Evolutionary conservation across 30 jellyfish, hydroid and myxozoan genomes (phyloP).

Genomic region (Hydra vulgaris): DNA sequence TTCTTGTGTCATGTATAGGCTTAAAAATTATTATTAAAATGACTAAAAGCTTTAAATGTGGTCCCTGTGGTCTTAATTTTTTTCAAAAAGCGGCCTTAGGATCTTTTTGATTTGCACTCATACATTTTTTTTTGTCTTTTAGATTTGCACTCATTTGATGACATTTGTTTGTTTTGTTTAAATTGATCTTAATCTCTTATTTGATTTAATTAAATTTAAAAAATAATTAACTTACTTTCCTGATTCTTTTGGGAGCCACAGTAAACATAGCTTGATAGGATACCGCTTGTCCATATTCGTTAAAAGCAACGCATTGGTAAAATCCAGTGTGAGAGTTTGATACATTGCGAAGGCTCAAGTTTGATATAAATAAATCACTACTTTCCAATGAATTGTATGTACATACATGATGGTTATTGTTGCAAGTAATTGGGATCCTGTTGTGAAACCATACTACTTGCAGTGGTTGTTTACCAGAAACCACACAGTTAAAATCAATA

Average conservation of each 20-base stretch:
- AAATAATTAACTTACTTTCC: neutral
- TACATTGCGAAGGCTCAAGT: neutral
- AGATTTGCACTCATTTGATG: no score
- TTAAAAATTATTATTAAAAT: no score
- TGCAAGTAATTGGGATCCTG: neutral
- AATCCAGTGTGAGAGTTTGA: neutral
- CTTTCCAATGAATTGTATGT: neutral
- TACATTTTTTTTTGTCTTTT: no score
- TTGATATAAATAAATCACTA: slow-evolving; percentile 1
- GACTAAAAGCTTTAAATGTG: no score
- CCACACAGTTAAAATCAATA: slow-evolving; percentile 4
- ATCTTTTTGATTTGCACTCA: no score
- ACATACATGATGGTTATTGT: neutral
- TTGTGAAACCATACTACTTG: slow-evolving; percentile 3
- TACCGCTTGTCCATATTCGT: slow-evolving; percentile 1
- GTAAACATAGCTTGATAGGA: neutral
- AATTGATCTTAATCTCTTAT: no score
- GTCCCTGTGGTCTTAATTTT: no score
- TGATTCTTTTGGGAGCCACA: neutral
- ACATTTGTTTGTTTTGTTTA: no score
- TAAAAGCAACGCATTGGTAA: slow-evolving; percentile 10
- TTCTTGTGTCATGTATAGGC: no score
- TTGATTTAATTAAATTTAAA: no score
- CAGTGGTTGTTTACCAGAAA: neutral
- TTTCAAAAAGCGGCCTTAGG: no score